Conservation (phyloP, 1,140 invertebrate genomes). For the Drosophila sturtevanti region DNA sequence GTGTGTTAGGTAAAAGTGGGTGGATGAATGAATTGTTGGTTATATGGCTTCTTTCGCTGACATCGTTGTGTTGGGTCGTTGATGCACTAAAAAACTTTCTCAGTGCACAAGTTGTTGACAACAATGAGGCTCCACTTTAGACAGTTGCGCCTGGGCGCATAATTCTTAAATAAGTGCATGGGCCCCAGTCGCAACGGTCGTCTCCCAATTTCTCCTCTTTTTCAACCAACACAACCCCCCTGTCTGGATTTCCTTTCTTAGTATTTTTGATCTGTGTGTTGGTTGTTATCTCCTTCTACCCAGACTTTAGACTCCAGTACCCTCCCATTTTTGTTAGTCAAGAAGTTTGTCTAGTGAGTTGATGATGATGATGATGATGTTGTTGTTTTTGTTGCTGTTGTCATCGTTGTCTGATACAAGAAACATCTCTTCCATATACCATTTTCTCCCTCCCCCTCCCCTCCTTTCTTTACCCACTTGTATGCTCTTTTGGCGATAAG, state of each 20-base stretch:
- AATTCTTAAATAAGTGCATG: conserved; percentile 71
- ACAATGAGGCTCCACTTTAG: conserved; percentile 39
- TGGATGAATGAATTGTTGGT: not conserved
- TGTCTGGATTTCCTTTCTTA: not conserved
- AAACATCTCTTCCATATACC: conserved; percentile 42
- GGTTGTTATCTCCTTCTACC: not conserved
- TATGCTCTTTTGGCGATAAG: conserved; percentile 21
- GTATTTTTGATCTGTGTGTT: not conserved
- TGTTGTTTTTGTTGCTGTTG: conserved; percentile 56
- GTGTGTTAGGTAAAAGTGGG: not conserved
- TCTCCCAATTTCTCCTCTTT: not conserved
- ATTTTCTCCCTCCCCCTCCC: too few species aligned
- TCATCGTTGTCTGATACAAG: conserved; percentile 32
- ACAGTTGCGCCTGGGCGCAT: conserved; percentile 63
- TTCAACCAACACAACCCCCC: too few species aligned
- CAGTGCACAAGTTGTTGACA: conserved; percentile 64
- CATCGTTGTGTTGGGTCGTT: not conserved
- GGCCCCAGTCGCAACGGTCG: not conserved
- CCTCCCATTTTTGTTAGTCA: not conserved
- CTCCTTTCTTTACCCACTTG: too few species aligned
- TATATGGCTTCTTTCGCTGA: too few species aligned
- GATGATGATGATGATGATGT: too few species aligned
- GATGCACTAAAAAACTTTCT: conserved; percentile 34
- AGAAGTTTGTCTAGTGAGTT: conserved; percentile 3
- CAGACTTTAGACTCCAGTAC: not conserved